phyloP scores from a whole-genome alignment of 2,888 invertebrate genomes.

The Danaus chrysippus region DNA sequence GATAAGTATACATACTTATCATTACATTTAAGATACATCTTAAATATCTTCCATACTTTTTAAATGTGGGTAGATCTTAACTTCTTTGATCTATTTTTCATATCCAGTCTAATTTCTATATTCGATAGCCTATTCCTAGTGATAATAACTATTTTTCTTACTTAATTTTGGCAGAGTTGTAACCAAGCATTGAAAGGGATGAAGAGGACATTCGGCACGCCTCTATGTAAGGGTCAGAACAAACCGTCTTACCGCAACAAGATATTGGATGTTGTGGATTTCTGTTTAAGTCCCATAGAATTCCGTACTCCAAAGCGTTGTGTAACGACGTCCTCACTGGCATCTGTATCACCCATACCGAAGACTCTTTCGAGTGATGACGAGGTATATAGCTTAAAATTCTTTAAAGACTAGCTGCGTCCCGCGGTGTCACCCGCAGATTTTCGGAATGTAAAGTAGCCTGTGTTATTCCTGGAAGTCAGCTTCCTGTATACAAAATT shows the following conservation, averaged over 20 bases:
- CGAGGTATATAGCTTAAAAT: conserved; percentile 47
- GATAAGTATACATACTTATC: too few species aligned
- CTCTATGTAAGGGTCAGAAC: conserved; percentile 46
- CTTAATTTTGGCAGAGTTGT: conserved; percentile 47
- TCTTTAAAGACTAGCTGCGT: too few species aligned
- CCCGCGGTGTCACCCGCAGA: too few species aligned
- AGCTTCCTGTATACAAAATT: too few species aligned
- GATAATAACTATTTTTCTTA: conserved; percentile 1
- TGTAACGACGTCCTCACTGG: conserved; percentile 53
- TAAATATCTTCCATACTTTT: too few species aligned
- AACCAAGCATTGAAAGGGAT: conserved; percentile 58
- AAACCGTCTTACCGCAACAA: conserved; percentile 62
- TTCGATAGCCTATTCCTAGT: neutral
- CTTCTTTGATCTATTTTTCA: too few species aligned
- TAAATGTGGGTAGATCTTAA: too few species aligned
- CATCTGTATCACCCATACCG: conserved; percentile 63
- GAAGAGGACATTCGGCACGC: conserved; percentile 70
- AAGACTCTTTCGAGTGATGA: conserved; percentile 64
- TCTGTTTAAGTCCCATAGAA: conserved; percentile 65
- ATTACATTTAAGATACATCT: too few species aligned
- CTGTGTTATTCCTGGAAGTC: too few species aligned
- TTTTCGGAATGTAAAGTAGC: too few species aligned
- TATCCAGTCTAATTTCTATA: neutral
- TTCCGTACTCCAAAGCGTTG: conserved; percentile 56
- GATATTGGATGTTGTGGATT: conserved; percentile 62